A percentile compares a stretch with the other conserved stretches of the same genome.
These are phyloP conservation scores for Micromesistius poutassou DNA, from an alignment of 2,797 vertebrate genomes.

Conservation along the genomic window DNA sequence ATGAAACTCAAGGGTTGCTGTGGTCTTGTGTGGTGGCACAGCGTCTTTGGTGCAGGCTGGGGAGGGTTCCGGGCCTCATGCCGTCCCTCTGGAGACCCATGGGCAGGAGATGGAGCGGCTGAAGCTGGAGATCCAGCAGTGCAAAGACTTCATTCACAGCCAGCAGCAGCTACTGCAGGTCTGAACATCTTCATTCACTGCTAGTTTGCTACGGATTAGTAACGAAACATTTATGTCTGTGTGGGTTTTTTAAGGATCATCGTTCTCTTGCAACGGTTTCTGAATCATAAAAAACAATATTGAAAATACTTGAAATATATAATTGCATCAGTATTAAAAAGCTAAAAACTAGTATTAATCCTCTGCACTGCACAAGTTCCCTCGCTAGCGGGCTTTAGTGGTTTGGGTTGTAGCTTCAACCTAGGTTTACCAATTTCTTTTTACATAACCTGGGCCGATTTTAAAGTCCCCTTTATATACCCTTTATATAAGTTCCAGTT, in stretches of 20 bases:
- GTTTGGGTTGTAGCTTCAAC: too few relatives aligned
- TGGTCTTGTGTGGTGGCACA: not conserved
- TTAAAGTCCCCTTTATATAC: too few relatives aligned
- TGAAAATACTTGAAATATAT: not conserved
- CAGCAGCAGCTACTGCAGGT: conserved; percentile 95
- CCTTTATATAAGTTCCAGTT: too few relatives aligned
- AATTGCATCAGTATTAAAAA: not conserved
- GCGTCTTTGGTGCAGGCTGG: conserved; percentile 76
- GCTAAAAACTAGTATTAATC: too few relatives aligned
- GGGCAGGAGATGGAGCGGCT: conserved; percentile 86
- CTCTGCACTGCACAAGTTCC: too few relatives aligned
- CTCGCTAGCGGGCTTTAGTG: too few relatives aligned
- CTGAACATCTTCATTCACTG: conserved; percentile 3
- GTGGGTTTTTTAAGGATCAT: not conserved
- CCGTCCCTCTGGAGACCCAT: conserved; percentile 79
- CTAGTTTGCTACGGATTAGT: not conserved
- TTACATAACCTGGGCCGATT: too few relatives aligned
- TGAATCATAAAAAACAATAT: not conserved
- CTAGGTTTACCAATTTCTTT: too few relatives aligned
- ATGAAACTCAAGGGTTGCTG: not conserved
- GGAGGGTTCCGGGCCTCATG: conserved; percentile 65
- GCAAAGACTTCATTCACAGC: conserved; percentile 90
- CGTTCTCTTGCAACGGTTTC: not conserved
- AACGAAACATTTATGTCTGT: not conserved
- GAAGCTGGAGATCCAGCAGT: conserved; percentile 87